Conservation (phyloP, 2,888 invertebrate species). For the Cabera pusaria region DNA sequence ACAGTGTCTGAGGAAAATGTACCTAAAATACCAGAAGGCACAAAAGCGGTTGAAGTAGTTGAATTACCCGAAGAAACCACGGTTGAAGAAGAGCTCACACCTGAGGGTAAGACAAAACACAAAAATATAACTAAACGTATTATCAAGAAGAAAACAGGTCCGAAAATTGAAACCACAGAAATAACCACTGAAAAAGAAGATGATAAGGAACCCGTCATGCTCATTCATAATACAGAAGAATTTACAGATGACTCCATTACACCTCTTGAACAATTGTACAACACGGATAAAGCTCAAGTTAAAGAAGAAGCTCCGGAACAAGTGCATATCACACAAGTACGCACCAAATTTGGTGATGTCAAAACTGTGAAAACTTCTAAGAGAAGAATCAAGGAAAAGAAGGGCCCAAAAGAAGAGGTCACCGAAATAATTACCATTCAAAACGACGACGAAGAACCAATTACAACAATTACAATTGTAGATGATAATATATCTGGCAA, state of each 20-base stretch:
- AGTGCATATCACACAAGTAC: constrained; percentile 57
- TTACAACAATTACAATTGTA: constrained; percentile 40
- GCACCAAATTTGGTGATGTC: constrained; percentile 48
- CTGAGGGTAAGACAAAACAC: background rate
- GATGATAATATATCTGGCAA: constrained; percentile 37
- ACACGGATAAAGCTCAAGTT: constrained; percentile 39
- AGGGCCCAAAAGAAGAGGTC: constrained; percentile 61
- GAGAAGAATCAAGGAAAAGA: constrained; percentile 65
- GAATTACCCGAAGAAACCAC: background rate
- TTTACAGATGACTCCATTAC: constrained; percentile 28
- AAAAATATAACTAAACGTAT: constrained; percentile 36
- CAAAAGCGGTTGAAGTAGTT: background rate
- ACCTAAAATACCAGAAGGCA: too few relatives aligned
- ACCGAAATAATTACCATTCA: constrained; percentile 39
- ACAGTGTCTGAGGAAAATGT: too few relatives aligned
- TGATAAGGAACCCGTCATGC: constrained; percentile 49
- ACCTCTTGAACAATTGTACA: constrained; percentile 22
- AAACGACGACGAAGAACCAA: constrained; percentile 42
- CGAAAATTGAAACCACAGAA: constrained; percentile 43
- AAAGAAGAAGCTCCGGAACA: constrained; percentile 43
- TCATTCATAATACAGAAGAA: constrained; percentile 56
- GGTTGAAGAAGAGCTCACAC: background rate
- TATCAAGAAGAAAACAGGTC: constrained; percentile 52
- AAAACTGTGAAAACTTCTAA: constrained; percentile 51
- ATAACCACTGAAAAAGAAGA: constrained; percentile 35